Base-by-base conservation (phyloP, 2,113 vertebrate genomes). In the Quiscalus mexicanus region DNA sequence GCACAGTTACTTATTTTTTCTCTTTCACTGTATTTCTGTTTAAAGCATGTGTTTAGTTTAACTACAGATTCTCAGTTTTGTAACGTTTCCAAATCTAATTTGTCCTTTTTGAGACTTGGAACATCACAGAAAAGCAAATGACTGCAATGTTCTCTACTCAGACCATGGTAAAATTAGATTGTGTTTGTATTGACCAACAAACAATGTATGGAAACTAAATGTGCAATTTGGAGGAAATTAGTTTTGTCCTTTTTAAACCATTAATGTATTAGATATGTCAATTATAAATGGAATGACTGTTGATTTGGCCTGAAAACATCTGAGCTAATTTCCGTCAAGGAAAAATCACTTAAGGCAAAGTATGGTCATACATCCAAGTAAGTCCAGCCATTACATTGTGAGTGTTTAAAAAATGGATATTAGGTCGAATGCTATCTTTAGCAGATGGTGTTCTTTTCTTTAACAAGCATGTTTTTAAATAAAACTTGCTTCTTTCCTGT, bases 401-500 rank as follows among this genome's bases (percentile, higher is more conserved):
- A 91, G 80, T 91, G 53, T 93, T 93, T 96, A 92, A 97, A 94
- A 96, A 96, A 97, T 96, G 90, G 94, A 78, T 85, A 82, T 96
- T 95, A 92, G 87, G 86, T 93, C 50, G 47, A 92, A 95, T 96
- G 93, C 94, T 97, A 95, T 94, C 96, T 97, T 97, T 94, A 96
- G 84, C 96, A 97, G 83, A 96, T 97, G 68, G 92, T 94, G 86
- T 95, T 96, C 60, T 93, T 95, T 84, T 93, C 94, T 97, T 96
- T 85, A 96, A 95, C 84, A 84, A 92, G 55, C 80, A 35, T 95
- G 88, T 96, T 97, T 97, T 95, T 91, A 97, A 97, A 96, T 97
- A 96, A 90, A 63, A 90, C 79, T 84, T 93, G 80, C 94, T 95
- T 94, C 93, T 97, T 97, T 96, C 91, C 94, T 97, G 89, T 95